phyloP scores from a whole-genome alignment of 2,113 vertebrate species.

The Laticauda laticaudata region DNA sequence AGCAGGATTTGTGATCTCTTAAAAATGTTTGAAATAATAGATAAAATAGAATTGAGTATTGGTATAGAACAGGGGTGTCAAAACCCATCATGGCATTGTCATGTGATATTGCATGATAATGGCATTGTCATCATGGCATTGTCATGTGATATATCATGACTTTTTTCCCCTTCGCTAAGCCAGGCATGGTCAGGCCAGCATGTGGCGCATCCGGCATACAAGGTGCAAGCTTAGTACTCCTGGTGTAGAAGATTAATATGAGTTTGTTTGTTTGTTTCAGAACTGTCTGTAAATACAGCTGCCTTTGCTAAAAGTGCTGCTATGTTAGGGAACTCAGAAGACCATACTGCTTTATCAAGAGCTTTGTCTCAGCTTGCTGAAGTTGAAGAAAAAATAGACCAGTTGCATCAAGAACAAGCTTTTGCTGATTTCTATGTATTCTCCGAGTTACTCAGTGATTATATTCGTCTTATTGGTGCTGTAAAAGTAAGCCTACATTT shows the following conservation, averaged over 20 bases:
- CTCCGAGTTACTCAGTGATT: constrained; percentile 93
- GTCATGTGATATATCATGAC: too few relatives aligned
- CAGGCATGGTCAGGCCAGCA: accelerated
- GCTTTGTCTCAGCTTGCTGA: constrained; percentile 98
- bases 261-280: constrained; percentile 68
- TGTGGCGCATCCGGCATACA: accelerated
- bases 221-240: too few relatives aligned
- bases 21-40: background rate
- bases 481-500: constrained; percentile 81
- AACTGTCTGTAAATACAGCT: constrained; percentile 92
- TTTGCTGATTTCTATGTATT: constrained; percentile 94
- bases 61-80: background rate
- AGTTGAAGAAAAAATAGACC: constrained; percentile 98
- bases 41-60: background rate
- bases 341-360: constrained; percentile 94
- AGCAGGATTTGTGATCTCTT: background rate
- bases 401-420: constrained; percentile 94
- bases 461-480: constrained; percentile 91
- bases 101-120: too few relatives aligned
- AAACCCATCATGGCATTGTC: too few relatives aligned
- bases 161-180: too few relatives aligned
- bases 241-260: background rate
- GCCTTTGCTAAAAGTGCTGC: constrained; percentile 96
- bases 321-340: constrained; percentile 98
- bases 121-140: too few relatives aligned